Percentiles rank a stretch among this genome's conserved stretches.
Conservation (phyloP, 2,888 invertebrate species). For the Incurvaria masculella region DNA sequence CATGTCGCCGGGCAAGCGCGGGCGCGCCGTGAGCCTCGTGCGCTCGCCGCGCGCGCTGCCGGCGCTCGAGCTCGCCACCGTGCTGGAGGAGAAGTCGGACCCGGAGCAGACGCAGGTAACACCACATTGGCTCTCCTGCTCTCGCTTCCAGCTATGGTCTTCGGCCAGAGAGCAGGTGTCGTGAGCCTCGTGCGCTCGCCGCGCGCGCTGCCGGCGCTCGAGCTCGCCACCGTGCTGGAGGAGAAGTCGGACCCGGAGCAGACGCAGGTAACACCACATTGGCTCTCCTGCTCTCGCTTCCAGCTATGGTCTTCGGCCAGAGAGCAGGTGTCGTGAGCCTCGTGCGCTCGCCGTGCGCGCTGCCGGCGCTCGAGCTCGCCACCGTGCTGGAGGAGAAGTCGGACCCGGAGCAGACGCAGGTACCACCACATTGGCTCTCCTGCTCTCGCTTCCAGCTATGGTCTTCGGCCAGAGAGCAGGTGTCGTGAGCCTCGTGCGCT, state of each 20-base stretch:
- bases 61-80: constrained; percentile 77
- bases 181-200: constrained; percentile 57
- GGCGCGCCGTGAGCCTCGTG: constrained; percentile 39
- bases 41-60: constrained; percentile 72
- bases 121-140: too few species aligned
- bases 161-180: too few species aligned
- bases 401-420: constrained; percentile 70
- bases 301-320: too few species aligned
- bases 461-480: too few species aligned
- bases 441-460: too few species aligned
- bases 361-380: constrained; percentile 75
- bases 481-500: constrained; percentile 48
- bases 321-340: too few species aligned
- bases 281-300: too few species aligned
- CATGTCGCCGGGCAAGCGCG: constrained; percentile 44
- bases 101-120: constrained; percentile 64
- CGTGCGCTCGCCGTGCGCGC: constrained; percentile 64
- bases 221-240: constrained; percentile 81
- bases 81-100: constrained; percentile 79
- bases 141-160: too few species aligned
- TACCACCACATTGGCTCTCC: too few species aligned
- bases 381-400: constrained; percentile 82
- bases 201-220: constrained; percentile 71
- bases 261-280: constrained; percentile 55
- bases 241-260: constrained; percentile 79